Percentiles rank a stretch among this genome's conserved stretches.
Evolutionary conservation across 2,797 vertebrate genomes (phyloP).

Genomic region (Lemur catta): DNA sequence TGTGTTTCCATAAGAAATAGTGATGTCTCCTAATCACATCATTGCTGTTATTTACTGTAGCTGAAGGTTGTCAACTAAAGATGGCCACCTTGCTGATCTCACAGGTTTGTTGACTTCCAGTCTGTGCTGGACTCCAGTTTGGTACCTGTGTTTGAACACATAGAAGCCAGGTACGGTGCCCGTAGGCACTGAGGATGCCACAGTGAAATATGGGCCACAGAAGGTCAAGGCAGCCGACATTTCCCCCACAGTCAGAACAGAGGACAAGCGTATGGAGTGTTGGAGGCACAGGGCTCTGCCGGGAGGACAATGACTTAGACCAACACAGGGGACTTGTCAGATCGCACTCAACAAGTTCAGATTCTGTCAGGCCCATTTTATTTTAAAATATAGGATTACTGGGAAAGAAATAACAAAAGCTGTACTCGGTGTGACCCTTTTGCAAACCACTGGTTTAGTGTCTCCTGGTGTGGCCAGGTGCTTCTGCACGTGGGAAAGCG

Average conservation of each 20-base stretch:
- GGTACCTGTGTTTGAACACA: rapidly evolving
- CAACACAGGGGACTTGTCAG: background rate
- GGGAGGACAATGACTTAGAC: background rate
- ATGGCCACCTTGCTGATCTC: rapidly evolving
- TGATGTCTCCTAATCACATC: rapidly evolving
- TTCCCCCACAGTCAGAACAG: rapidly evolving
- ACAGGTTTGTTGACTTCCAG: too few relatives aligned
- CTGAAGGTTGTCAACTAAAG: background rate
- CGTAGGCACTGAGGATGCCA: rapidly evolving
- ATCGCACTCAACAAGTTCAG: background rate
- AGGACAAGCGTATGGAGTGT: rapidly evolving
- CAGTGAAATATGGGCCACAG: rapidly evolving
- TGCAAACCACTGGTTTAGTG: background rate
- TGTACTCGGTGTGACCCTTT: rapidly evolving
- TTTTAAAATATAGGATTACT: background rate
- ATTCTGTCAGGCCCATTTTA: background rate
- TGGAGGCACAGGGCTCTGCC: rapidly evolving
- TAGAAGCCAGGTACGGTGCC: rapidly evolving
- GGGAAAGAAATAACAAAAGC: background rate
- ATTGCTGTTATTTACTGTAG: rapidly evolving
- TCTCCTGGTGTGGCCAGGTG: rapidly evolving
- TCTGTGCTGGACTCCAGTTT: background rate
- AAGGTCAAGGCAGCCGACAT: rapidly evolving
- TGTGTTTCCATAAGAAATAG: rapidly evolving
- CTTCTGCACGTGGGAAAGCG: rapidly evolving